phyloP scores from a whole-genome alignment of 2,797 vertebrate species.

The Prionace glauca region DNA sequence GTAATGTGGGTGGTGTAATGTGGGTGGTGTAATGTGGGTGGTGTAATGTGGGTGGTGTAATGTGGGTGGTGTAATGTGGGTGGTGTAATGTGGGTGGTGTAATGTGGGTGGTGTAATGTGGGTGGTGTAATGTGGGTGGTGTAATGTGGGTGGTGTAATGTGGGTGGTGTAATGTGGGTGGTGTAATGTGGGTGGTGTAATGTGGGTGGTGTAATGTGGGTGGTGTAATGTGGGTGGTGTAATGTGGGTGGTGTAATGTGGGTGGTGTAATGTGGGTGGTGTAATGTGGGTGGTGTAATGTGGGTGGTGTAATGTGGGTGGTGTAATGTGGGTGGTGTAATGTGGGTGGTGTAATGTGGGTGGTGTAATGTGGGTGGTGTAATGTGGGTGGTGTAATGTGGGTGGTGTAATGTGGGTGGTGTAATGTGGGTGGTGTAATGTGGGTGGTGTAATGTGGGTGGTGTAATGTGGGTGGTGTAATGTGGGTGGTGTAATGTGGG shows the following conservation, averaged over 20 bases:
- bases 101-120: constrained; percentile 66
- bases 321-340: constrained; percentile 55
- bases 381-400: constrained; percentile 66
- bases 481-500: constrained; percentile 50
- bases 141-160: constrained; percentile 55
- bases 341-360: constrained; percentile 50
- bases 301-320: constrained; percentile 64
- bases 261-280: constrained; percentile 39
- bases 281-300: constrained; percentile 55
- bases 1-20: constrained; percentile 55
- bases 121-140: constrained; percentile 39
- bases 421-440: constrained; percentile 55
- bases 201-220: constrained; percentile 50
- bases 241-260: constrained; percentile 66
- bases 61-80: constrained; percentile 50
- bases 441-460: constrained; percentile 64
- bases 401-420: constrained; percentile 39
- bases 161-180: constrained; percentile 64
- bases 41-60: constrained; percentile 55
- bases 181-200: constrained; percentile 55
- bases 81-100: constrained; percentile 59
- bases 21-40: constrained; percentile 64
- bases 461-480: constrained; percentile 55
- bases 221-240: constrained; percentile 59
- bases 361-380: constrained; percentile 59